Percentiles rank a stretch among this genome's conserved stretches.
These are phyloP conservation scores for Sus cebifrons DNA, from an alignment of 2,797 vertebrate species.

Conservation along the genomic window DNA sequence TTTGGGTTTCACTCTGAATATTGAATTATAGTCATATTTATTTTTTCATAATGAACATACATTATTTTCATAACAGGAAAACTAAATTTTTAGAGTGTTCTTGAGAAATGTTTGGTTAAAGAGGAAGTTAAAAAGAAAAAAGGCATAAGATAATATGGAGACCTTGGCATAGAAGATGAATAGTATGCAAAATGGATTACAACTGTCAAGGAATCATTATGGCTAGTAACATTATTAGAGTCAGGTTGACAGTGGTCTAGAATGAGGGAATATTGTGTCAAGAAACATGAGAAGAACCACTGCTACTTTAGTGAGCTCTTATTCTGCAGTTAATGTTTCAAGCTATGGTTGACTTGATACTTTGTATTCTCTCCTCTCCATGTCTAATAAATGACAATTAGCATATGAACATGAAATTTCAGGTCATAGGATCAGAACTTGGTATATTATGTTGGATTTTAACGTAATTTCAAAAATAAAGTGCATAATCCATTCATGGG, in stretches of 20 bases:
- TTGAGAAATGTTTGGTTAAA: not conserved
- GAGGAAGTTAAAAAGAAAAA: not conserved
- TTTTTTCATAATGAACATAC: not conserved
- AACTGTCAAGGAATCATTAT: not conserved
- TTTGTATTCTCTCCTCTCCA: not conserved
- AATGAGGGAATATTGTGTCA: not conserved
- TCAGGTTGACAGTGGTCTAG: not conserved
- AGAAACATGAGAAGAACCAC: accelerated
- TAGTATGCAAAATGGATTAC: not conserved
- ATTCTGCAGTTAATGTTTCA: not conserved
- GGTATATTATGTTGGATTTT: not conserved
- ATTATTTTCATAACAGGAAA: not conserved
- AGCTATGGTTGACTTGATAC: not conserved
- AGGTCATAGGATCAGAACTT: not conserved
- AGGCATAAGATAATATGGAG: not conserved
- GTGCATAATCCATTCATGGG: not conserved
- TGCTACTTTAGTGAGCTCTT: not conserved
- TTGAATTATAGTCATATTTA: not conserved
- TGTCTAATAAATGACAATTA: not conserved
- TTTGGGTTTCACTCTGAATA: not conserved
- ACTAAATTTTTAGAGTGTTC: not conserved
- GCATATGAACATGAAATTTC: not conserved
- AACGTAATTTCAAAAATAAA: conserved; percentile 13
- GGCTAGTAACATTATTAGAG: not conserved
- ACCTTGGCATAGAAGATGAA: not conserved